These are phyloP conservation scores for Neosilurus hyrtlii DNA, from an alignment of 2,797 vertebrate species.

Conservation along the genomic window DNA sequence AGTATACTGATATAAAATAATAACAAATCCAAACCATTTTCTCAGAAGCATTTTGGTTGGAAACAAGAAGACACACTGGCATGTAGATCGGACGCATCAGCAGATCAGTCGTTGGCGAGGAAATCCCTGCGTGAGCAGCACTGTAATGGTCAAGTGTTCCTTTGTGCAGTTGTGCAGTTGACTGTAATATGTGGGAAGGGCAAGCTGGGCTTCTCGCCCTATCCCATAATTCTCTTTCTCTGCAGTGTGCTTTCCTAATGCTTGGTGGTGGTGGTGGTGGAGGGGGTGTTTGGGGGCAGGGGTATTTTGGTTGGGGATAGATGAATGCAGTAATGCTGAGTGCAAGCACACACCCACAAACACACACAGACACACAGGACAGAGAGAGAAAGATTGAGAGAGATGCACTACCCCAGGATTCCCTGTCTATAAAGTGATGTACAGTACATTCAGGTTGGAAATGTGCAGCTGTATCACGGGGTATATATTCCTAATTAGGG, in stretches of 20 bases:
- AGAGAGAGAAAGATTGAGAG: neutral
- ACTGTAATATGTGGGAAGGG: constrained; percentile 49
- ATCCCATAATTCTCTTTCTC: constrained; percentile 59
- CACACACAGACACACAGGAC: neutral
- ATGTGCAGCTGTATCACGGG: constrained; percentile 16
- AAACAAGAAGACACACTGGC: neutral
- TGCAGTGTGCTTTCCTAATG: constrained; percentile 74
- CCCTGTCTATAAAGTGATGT: constrained; percentile 57
- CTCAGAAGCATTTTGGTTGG: neutral
- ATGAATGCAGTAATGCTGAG: neutral
- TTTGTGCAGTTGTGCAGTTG: constrained; percentile 1
- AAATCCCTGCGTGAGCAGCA: neutral
- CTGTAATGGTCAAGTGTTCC: neutral
- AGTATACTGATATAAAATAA: neutral
- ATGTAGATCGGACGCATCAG: neutral
- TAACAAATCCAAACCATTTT: neutral
- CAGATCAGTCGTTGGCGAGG: constrained; percentile 3
- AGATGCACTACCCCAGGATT: constrained; percentile 59
- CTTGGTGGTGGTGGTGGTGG: too few relatives aligned
- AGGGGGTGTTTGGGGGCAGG: constrained; percentile 42
- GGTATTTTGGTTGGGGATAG: too few relatives aligned
- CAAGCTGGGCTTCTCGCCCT: constrained; percentile 5
- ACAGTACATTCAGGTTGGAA: constrained; percentile 4
- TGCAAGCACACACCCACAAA: neutral
- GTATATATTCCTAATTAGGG: neutral